phyloP scores from a whole-genome alignment of 2,113 vertebrate genomes.

The Protobothrops mucrosquamatus region DNA sequence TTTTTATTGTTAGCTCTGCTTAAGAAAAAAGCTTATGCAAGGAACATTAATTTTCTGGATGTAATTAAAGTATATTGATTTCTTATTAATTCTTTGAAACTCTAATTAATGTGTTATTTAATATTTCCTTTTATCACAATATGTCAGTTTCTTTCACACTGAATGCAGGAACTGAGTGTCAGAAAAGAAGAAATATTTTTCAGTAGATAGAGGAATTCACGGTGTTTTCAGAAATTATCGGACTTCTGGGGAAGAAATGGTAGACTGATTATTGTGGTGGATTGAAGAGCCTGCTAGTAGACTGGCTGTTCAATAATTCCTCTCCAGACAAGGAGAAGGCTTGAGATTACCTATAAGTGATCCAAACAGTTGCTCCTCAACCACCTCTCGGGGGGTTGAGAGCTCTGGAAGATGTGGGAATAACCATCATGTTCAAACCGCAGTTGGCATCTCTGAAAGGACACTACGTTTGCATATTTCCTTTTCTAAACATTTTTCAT shows the following conservation, averaged over 20 bases:
- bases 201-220: background rate
- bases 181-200: slow-evolving; percentile 1
- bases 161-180: slow-evolving; percentile 59
- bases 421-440: background rate
- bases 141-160: slow-evolving; percentile 55
- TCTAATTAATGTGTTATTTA: slow-evolving; percentile 70
- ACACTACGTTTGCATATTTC: background rate
- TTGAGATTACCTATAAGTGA: background rate
- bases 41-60: slow-evolving; percentile 64
- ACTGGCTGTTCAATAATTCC: background rate
- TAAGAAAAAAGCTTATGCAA: slow-evolving; percentile 63
- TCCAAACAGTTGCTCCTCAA: background rate
- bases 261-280: background rate
- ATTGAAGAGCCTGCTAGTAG: background rate
- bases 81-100: slow-evolving; percentile 49
- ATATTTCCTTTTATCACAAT: slow-evolving; percentile 74
- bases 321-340: background rate
- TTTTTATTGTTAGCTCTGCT: slow-evolving; percentile 65
- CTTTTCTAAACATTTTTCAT: background rate
- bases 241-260: background rate
- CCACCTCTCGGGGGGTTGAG: background rate
- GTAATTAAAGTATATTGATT: slow-evolving; percentile 62
- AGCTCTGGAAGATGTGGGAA: background rate
- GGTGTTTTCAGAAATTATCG: background rate
- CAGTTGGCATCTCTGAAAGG: background rate